Evolutionary conservation across 2,888 invertebrate species (phyloP).

Genomic region (Lasius platythorax): DNA sequence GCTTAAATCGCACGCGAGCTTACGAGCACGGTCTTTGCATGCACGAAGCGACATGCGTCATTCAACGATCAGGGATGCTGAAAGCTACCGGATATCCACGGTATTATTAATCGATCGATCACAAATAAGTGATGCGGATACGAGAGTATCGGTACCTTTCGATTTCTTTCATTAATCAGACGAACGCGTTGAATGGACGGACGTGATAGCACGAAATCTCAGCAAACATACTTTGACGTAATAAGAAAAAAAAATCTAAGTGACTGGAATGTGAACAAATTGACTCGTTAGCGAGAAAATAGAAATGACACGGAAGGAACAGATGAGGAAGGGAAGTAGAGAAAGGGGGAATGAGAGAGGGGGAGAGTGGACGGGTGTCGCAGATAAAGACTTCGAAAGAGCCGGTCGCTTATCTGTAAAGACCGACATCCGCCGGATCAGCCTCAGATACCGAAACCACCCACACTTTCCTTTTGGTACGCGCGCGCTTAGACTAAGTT

Average conservation of each 20-base stretch:
- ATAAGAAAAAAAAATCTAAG: neutral
- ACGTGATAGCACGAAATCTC: neutral
- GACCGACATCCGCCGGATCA: conserved; percentile 86
- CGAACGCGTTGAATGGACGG: neutral
- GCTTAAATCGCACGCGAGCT: conserved; percentile 85
- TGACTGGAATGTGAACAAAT: neutral
- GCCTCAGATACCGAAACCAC: conserved; percentile 83
- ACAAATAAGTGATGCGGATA: neutral
- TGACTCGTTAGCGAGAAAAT: conserved; percentile 72
- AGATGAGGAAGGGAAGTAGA: conserved; percentile 55
- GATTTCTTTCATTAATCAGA: neutral
- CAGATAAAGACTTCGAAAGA: conserved; percentile 84
- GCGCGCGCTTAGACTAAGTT: conserved; percentile 71
- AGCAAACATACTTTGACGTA: neutral
- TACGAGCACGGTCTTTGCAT: conserved; percentile 59
- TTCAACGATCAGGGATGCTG: neutral
- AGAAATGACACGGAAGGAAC: conserved; percentile 67
- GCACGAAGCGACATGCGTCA: conserved; percentile 34
- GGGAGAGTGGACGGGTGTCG: conserved; percentile 64
- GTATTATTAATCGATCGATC: neutral
- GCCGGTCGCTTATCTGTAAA: conserved; percentile 82
- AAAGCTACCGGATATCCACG: neutral
- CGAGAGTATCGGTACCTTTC: neutral
- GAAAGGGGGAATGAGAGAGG: conserved; percentile 33
- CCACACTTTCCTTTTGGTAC: conserved; percentile 84